A percentile compares a stretch with the other conserved stretches of the same genome.
These are phyloP conservation scores for Austrolebias charrua DNA, from an alignment of 2,797 vertebrate genomes.

Conservation along the genomic window DNA sequence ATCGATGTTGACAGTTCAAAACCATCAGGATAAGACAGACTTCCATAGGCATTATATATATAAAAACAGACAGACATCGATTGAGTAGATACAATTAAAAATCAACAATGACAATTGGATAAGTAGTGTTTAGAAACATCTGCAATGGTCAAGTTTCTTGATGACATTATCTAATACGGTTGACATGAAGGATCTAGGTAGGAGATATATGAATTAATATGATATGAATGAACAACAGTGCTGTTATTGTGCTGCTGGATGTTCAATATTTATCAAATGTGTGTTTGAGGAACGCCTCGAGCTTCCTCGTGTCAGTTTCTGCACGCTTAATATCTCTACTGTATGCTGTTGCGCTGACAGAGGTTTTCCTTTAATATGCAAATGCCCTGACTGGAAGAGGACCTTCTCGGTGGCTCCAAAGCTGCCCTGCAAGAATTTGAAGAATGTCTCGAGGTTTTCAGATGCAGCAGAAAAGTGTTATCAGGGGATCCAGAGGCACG, in stretches of 20 bases:
- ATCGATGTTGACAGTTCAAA: too few species aligned
- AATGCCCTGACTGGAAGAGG: constrained; percentile 64
- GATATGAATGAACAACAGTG: constrained; percentile 2
- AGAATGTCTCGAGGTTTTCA: constrained; percentile 60
- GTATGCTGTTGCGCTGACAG: constrained; percentile 63
- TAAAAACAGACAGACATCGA: too few species aligned
- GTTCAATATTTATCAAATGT: constrained; percentile 39
- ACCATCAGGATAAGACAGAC: too few species aligned
- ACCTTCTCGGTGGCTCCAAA: constrained; percentile 54
- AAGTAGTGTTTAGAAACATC: too few species aligned
- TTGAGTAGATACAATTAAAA: too few species aligned
- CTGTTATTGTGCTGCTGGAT: constrained; percentile 22
- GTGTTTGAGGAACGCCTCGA: constrained; percentile 43
- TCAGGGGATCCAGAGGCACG: constrained; percentile 34
- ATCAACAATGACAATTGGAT: too few species aligned
- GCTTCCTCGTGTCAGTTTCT: constrained; percentile 48
- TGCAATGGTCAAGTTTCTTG: too few species aligned
- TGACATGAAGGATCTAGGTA: too few species aligned
- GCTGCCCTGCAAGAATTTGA: constrained; percentile 56
- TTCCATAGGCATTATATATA: too few species aligned
- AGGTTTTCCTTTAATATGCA: constrained; percentile 76
- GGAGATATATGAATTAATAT: too few species aligned
- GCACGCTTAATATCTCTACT: constrained; percentile 67
- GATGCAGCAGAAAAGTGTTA: constrained; percentile 50
- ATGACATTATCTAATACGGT: too few species aligned